A percentile compares a stretch with the other conserved stretches of the same genome.
phyloP scores from a whole-genome alignment of 2,888 invertebrate species.

The Biston betularia region DNA sequence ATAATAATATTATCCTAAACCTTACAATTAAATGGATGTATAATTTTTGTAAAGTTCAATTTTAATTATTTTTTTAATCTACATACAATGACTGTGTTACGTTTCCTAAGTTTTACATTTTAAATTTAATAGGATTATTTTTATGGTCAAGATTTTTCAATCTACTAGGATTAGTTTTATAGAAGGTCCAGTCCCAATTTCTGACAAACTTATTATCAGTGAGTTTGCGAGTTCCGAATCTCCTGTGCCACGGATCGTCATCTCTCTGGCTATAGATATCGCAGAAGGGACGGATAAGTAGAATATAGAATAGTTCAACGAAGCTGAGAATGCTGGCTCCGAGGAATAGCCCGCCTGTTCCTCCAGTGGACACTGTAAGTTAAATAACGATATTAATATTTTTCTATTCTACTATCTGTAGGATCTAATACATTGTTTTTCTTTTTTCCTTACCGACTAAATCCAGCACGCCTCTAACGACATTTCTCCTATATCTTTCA shows the following conservation, averaged over 20 bases:
- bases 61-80: not conserved
- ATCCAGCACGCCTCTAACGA: conserved; percentile 90
- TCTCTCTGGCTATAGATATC: conserved; percentile 76
- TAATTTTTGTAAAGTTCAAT: not conserved
- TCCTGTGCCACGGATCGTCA: conserved; percentile 77
- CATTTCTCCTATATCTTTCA: conserved; percentile 90
- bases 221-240: conserved; percentile 67
- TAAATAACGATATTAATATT: conserved; percentile 2
- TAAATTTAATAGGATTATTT: conserved; percentile 26
- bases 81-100: no score
- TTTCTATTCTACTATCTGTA: not conserved
- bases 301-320: conserved; percentile 87
- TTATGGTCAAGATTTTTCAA: conserved; percentile 17
- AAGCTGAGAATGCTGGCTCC: conserved; percentile 89
- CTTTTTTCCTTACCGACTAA: conserved; percentile 87
- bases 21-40: not conserved
- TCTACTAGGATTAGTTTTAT: conserved; percentile 57
- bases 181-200: conserved; percentile 64
- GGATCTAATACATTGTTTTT: not conserved
- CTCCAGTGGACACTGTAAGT: conserved; percentile 87
- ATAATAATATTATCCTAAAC: not conserved
- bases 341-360: conserved; percentile 88
- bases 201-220: conserved; percentile 69
- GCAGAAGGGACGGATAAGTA: conserved; percentile 78
- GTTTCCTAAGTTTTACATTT: conserved; percentile 26